Evolutionary conservation across 2,888 invertebrate genomes (phyloP), one percentile per base, ranked within the genome.

Genomic region (Nebria brevicollis): DNA sequence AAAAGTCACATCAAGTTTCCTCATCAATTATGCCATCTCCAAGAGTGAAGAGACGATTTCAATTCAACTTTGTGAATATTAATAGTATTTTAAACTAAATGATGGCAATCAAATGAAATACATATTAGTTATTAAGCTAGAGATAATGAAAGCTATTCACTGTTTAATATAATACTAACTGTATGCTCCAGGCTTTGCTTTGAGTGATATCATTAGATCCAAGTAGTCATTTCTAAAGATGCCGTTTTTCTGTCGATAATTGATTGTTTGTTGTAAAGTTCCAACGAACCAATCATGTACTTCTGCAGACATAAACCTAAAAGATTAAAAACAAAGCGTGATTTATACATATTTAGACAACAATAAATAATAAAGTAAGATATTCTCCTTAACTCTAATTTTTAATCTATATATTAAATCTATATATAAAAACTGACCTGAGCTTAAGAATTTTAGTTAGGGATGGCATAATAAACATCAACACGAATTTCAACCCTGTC

Each of bases 221-320:
- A 91, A 84, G 76, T 90, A 90, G 82, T 90, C 90, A 43, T 88
- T 87, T 54, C 89, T 85, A n/a, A 85, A 85, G 4, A 89, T 83
- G 13, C 87, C 87, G 73, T 88, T 88, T 72, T 88, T 84, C 75
- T 87, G 86, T 13, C 90, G 85, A 68, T 88, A 86, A 8, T 86
- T 85, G 26, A 90, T 86, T 1, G 89, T 88, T 0, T 87, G 83
- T 5, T 81, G 84, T 8, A 89, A 85, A 0, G 88, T 84, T 3
- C 85, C 83, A 0, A 83, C 84, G 68, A 90, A 88, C 82, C 89
- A 90, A 0, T 86, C 80, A 2, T 84, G 85, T 0, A 86, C 82
- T 2, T 87, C 85, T 5, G 82, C 26, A 7, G 86, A 81, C 1
- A 82, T 83, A 42, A 86, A 83, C 81, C 85, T 85, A 75, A 77